Percentiles rank a stretch among this genome's conserved stretches.
Evolutionary conservation across 2,797 vertebrate species (phyloP).

Genomic region (Gallinago nigripennis): DNA sequence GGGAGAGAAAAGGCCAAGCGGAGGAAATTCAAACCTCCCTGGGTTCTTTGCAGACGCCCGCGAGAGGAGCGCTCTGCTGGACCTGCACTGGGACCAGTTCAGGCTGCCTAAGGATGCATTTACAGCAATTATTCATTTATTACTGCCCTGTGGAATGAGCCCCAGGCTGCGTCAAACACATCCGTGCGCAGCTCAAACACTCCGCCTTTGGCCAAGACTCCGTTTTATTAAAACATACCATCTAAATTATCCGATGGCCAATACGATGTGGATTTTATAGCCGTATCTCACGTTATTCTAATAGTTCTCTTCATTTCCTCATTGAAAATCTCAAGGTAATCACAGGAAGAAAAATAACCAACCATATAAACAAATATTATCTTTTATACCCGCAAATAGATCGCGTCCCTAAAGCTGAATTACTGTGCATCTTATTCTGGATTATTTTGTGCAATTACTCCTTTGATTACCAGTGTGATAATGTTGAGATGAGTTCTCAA

Average conservation of each 20-base stretch:
- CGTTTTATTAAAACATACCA: not conserved
- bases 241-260: not conserved
- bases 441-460: slow-evolving; percentile 67
- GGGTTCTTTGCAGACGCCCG: not conserved
- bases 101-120: not conserved
- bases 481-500: slow-evolving; percentile 56
- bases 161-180: not conserved
- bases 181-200: not conserved
- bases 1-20: not conserved
- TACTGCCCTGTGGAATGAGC: fast-evolving
- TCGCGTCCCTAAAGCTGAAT: slow-evolving; percentile 59
- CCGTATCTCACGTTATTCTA: not conserved
- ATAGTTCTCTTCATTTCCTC: slow-evolving; percentile 17
- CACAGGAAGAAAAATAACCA: slow-evolving; percentile 18
- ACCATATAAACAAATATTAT: slow-evolving; percentile 52
- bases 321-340: slow-evolving; percentile 65
- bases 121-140: not conserved
- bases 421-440: slow-evolving; percentile 42
- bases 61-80: not conserved
- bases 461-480: slow-evolving; percentile 66
- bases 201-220: not conserved
- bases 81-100: fast-evolving
- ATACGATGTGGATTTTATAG: not conserved
- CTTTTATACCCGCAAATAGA: slow-evolving; percentile 35
- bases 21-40: not conserved